A percentile compares a stretch with the other conserved stretches of the same genome.
These are phyloP conservation scores for Delphinus delphis DNA, from an alignment of 2,113 vertebrate genomes.

Conservation along the genomic window DNA sequence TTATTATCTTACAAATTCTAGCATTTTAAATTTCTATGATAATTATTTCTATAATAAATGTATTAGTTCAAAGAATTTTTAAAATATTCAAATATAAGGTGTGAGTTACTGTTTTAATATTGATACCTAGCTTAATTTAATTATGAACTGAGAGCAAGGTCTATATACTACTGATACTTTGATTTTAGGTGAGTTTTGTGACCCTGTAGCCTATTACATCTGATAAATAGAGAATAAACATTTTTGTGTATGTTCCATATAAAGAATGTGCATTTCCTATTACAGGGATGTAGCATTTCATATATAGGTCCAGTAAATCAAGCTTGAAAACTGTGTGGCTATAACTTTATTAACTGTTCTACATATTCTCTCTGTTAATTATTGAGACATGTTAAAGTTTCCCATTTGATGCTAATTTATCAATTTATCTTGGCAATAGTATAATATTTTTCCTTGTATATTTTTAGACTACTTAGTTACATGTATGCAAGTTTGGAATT, in stretches of 20 bases:
- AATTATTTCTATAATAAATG: neutral
- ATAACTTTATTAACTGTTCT: neutral
- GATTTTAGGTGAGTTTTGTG: neutral
- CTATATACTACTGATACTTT: neutral
- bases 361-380: neutral
- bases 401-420: neutral
- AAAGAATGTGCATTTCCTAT: neutral
- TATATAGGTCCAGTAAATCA: neutral
- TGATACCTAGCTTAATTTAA: neutral
- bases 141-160: neutral
- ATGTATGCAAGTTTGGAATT: neutral
- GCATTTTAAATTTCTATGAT: neutral
- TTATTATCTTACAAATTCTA: neutral
- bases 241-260: neutral
- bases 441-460: neutral
- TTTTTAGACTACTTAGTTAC: neutral
- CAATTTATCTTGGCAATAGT: neutral
- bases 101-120: neutral
- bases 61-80: neutral
- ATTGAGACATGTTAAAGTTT: neutral
- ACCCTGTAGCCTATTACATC: neutral
- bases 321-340: neutral
- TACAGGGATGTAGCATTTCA: neutral
- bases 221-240: neutral
- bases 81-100: neutral